phyloP scores from a whole-genome alignment of 2,113 vertebrate genomes.

The Jacana jacana region DNA sequence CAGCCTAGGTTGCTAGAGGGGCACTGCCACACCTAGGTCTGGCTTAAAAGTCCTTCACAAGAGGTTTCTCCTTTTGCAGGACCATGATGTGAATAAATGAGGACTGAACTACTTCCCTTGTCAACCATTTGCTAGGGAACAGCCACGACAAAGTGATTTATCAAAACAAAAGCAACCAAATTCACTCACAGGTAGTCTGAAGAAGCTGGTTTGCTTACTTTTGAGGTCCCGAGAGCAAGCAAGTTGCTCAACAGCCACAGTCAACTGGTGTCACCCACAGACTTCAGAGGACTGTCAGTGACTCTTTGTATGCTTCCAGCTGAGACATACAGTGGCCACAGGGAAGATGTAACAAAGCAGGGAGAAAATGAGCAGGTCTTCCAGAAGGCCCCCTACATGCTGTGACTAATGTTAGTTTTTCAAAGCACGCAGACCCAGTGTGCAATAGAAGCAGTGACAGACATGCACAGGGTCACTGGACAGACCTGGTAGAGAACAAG shows the following conservation, averaged over 20 bases:
- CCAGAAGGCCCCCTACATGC: background rate
- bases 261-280: background rate
- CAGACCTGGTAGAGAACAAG: background rate
- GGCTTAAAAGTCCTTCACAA: background rate
- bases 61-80: background rate
- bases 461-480: fast-evolving
- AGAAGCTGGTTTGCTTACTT: background rate
- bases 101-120: background rate
- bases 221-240: background rate
- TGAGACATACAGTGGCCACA: background rate
- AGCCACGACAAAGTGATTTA: background rate
- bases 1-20: background rate
- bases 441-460: background rate
- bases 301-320: fast-evolving
- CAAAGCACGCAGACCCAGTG: fast-evolving
- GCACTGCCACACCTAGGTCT: background rate
- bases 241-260: background rate
- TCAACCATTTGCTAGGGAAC: background rate
- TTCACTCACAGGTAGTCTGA: background rate
- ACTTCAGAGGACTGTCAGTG: background rate
- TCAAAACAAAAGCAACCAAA: background rate
- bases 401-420: background rate
- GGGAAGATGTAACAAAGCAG: background rate
- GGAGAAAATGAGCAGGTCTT: background rate
- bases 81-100: background rate